Conservation (phyloP, 2,797 vertebrate species). For the Halcyon badia region DNA sequence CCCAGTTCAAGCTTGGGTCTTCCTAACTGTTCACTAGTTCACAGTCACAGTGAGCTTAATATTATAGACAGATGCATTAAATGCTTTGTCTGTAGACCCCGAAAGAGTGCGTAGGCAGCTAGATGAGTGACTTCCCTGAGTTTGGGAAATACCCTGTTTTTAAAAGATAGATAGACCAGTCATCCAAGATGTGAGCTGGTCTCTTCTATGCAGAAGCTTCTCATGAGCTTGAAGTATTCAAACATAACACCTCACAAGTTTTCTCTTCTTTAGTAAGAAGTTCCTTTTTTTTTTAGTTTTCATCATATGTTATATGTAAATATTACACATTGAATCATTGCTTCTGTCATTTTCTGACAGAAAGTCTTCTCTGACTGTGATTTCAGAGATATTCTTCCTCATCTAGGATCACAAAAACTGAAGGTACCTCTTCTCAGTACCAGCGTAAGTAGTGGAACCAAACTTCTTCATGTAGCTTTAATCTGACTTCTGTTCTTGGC, state of each 20-base stretch:
- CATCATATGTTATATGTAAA: not conserved
- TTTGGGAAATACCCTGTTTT: not conserved
- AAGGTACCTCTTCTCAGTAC: not conserved
- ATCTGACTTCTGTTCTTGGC: not conserved
- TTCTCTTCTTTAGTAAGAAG: not conserved
- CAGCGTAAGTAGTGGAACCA: not conserved
- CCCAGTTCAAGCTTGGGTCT: not conserved
- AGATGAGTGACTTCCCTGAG: rapidly evolving
- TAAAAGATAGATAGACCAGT: not conserved
- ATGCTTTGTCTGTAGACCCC: not conserved
- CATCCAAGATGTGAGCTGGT: not conserved
- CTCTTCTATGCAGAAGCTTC: not conserved
- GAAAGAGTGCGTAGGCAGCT: not conserved
- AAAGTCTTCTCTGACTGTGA: not conserved
- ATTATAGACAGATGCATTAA: not conserved
- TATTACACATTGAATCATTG: not conserved
- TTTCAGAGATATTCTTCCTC: not conserved
- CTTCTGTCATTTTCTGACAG: not conserved
- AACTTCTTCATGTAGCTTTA: not conserved
- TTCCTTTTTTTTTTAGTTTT: not conserved
- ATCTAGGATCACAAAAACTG: not conserved
- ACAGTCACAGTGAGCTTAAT: not conserved
- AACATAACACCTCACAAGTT: not conserved
- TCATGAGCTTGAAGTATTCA: not conserved
- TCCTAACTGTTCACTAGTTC: not conserved